phyloP scores from a whole-genome alignment of 2,797 vertebrate genomes.

The Hafferia zeledoni region DNA sequence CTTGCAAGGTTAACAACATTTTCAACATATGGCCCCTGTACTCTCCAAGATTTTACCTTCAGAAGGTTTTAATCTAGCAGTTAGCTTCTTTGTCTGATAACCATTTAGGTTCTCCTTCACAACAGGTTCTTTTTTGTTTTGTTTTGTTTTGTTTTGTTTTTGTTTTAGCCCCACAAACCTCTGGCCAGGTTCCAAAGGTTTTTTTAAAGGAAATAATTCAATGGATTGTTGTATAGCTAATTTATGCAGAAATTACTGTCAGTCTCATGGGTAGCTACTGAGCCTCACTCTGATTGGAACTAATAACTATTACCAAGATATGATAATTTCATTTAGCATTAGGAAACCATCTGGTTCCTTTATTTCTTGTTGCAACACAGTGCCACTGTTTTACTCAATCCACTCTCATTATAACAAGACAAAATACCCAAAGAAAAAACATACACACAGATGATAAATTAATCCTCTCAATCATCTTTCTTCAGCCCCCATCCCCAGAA shows the following conservation, averaged over 20 bases:
- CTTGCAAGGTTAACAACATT: background rate
- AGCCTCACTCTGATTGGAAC: background rate
- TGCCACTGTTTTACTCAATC: background rate
- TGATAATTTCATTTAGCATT: constrained; percentile 47
- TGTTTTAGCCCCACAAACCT: background rate
- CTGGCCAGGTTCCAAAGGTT: background rate
- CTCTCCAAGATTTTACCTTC: background rate
- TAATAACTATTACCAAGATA: constrained; percentile 36
- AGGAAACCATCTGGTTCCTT: constrained; percentile 45
- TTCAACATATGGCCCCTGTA: background rate
- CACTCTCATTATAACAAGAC: constrained; percentile 4
- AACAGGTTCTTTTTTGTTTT: background rate
- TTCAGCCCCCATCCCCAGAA: background rate
- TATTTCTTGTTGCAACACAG: background rate
- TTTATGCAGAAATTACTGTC: constrained; percentile 15
- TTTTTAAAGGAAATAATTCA: background rate
- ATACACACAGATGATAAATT: background rate
- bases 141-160: background rate
- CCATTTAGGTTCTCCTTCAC: background rate
- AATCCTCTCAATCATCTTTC: background rate
- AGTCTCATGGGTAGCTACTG: background rate
- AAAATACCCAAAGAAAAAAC: background rate
- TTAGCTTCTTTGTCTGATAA: background rate
- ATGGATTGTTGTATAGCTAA: background rate
- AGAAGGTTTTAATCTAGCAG: background rate